Percentiles rank a stretch among this genome's conserved stretches.
Evolutionary conservation across 2,797 vertebrate genomes (phyloP).

Genomic region (Galago senegalensis): DNA sequence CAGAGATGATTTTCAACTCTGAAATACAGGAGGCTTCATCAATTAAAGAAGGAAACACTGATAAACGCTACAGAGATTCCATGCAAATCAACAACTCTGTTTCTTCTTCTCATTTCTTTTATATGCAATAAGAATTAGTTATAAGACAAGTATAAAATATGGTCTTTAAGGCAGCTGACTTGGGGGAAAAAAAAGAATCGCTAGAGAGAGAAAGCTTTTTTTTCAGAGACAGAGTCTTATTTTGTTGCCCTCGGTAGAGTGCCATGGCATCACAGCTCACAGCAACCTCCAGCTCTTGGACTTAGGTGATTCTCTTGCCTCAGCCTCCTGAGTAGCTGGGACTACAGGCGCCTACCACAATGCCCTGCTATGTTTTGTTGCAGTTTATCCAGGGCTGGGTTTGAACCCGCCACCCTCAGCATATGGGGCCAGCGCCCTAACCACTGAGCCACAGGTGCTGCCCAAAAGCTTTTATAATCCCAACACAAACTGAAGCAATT

Average conservation of each 20-base stretch:
- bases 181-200: neutral
- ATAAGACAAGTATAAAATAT: slow-evolving; percentile 33
- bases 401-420: no score
- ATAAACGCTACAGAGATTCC: neutral
- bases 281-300: no score
- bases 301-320: no score
- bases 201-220: neutral
- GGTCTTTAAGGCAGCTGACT: neutral
- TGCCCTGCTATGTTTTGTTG: no score
- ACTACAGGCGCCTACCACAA: no score
- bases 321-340: no score
- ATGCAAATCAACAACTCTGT: neutral
- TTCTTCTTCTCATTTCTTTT: slow-evolving; percentile 13
- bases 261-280: no score
- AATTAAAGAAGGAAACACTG: slow-evolving; percentile 5
- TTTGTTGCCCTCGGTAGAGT: no score
- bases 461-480: neutral
- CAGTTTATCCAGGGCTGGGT: no score
- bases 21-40: neutral
- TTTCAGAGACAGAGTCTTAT: no score
- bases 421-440: no score
- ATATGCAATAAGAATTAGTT: neutral
- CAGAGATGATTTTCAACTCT: neutral
- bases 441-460: no score
- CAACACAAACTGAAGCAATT: neutral